Evolutionary conservation across 2,113 vertebrate species (phyloP).

Genomic region (Maccullochella peelii): DNA sequence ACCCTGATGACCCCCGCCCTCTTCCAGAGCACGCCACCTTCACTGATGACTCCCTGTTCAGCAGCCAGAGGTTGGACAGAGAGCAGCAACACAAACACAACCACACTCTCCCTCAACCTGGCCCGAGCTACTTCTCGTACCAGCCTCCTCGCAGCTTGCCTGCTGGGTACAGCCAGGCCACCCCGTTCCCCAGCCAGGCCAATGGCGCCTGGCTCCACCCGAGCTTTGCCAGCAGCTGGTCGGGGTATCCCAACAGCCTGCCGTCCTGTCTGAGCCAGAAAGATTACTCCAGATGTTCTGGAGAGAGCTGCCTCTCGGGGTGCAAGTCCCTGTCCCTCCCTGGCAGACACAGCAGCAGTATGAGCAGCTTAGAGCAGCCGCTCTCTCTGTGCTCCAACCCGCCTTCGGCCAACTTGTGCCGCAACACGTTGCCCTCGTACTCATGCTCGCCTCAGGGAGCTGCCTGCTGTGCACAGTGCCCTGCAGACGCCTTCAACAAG

Average conservation of each 20-base stretch:
- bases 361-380: constrained; percentile 82
- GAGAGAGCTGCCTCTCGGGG: constrained; percentile 60
- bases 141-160: constrained; percentile 60
- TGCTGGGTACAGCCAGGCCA: constrained; percentile 67
- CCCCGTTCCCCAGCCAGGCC: constrained; percentile 80
- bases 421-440: constrained; percentile 73
- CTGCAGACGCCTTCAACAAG: constrained; percentile 60
- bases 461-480: constrained; percentile 72
- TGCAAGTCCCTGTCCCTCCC: constrained; percentile 65
- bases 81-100: constrained; percentile 26
- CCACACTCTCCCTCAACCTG: constrained; percentile 3
- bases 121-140: constrained; percentile 56
- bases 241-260: constrained; percentile 70
- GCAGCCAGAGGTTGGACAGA: not conserved
- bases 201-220: constrained; percentile 64
- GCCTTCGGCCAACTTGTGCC: constrained; percentile 50
- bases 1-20: not conserved
- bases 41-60: not conserved
- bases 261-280: constrained; percentile 64
- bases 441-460: constrained; percentile 65
- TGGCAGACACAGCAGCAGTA: constrained; percentile 44
- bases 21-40: not conserved
- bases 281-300: constrained; percentile 58
- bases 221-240: constrained; percentile 70
- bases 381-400: constrained; percentile 81